Evolutionary conservation across 2,113 vertebrate genomes (phyloP), one percentile per base, ranked within the genome.

Genomic region (Phasianus colchicus): DNA sequence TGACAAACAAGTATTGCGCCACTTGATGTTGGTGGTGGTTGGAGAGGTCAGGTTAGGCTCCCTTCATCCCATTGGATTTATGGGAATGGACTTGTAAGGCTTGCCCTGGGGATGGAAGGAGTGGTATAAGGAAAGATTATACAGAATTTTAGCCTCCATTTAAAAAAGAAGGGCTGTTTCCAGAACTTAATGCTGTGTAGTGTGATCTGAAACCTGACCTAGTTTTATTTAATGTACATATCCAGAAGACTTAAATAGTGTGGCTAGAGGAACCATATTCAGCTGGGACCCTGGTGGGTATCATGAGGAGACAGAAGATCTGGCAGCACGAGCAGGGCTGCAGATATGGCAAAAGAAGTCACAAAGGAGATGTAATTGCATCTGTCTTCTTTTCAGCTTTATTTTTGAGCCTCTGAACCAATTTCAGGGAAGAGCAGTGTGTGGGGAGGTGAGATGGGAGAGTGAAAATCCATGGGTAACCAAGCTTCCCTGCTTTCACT

Each of bases 221-320:
- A 2, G 7, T 6, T 64, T 16, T 19, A 6, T 38, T 12, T 58
- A 10, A 11, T 12, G 27, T 21, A 1, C 0, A 0, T 14, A 3
- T 20, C 20, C 0, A 1, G 74, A 61, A 79, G 40, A 42, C 40
- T 54, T 13, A 4, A 67, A 8, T 12, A 16, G 0, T 4, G 1
- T 3, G 29, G 12, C 4, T 16, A 2, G 2, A 8, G 43, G 57
- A 67, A 36, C 77, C 20, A 2, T 5, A 0, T 3, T 1, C 19
- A 0, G n/a, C 64, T 43, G 47, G 67, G 66, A 32, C 9, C 38
- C 34, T 24, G 3, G 11, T 58, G 71, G 58, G 21, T 15, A 5
- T 1, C 0, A 1, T 6, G 38, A 17, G 4, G 38, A 25, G 71
- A 3, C 4, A 0, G 4, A 4, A 42, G 1, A 3, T 25, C 67